phyloP scores from a whole-genome alignment of 2,888 invertebrate species.

The Hecatera dysodea region DNA sequence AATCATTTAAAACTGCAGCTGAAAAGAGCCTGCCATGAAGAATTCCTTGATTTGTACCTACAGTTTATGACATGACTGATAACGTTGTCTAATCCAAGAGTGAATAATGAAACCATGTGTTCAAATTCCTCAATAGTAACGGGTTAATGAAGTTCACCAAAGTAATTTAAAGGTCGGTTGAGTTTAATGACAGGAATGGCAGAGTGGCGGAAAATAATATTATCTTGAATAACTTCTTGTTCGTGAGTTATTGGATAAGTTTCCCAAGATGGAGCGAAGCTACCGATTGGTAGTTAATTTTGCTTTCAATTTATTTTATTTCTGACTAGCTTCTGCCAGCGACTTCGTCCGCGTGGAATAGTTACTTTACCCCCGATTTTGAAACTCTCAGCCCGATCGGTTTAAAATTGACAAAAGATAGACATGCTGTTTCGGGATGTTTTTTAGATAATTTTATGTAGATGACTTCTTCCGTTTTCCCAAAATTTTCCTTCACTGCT shows the following conservation, averaged over 20 bases:
- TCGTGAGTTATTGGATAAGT: constrained; percentile 29
- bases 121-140: constrained; percentile 43
- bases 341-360: no score
- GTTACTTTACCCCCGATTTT: no score
- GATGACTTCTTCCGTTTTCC: no score
- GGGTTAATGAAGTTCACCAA: constrained; percentile 52
- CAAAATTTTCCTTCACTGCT: no score
- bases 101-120: constrained; percentile 40
- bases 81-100: constrained; percentile 24
- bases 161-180: constrained; percentile 58
- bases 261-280: constrained; percentile 3
- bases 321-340: no score
- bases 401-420: no score
- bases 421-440: no score
- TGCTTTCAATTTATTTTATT: constrained; percentile 44
- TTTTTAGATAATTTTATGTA: no score
- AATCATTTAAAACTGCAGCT: constrained; percentile 1
- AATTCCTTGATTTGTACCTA: background rate
- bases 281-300: constrained; percentile 48
- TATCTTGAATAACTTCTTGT: constrained; percentile 27
- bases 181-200: constrained; percentile 24
- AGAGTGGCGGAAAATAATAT: constrained; percentile 36
- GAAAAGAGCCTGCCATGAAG: background rate
- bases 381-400: no score
- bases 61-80: background rate